Evolutionary conservation across 2,888 invertebrate genomes (phyloP).

Genomic region (Macrosiphum euphorbiae): DNA sequence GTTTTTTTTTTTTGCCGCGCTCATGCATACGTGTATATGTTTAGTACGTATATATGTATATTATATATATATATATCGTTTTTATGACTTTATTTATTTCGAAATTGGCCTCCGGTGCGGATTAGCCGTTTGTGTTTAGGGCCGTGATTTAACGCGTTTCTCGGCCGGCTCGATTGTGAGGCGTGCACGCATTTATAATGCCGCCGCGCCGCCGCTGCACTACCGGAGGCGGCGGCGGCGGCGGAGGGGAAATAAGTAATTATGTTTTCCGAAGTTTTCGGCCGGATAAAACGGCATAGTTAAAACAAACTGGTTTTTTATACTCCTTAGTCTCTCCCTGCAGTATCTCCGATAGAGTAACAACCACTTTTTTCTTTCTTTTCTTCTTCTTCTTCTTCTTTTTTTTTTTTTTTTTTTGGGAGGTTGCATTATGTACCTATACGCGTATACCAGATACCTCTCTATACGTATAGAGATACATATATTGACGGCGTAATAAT

Average conservation of each 20-base stretch:
- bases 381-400: not conserved
- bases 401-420: not conserved
- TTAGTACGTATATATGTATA: constrained; percentile 12
- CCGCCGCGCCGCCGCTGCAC: constrained; percentile 28
- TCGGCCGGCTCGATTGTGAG: constrained; percentile 53
- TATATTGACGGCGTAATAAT: constrained; percentile 47
- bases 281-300: constrained; percentile 61
- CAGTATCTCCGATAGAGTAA: constrained; percentile 41
- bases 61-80: constrained; percentile 25
- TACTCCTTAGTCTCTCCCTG: not conserved
- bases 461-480: not conserved
- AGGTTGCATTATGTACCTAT: not conserved
- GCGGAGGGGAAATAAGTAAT: constrained; percentile 63
- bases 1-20: constrained; percentile 57
- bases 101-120: constrained; percentile 64
- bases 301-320: constrained; percentile 63
- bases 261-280: constrained; percentile 60
- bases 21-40: not conserved
- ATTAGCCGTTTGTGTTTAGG: constrained; percentile 63
- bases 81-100: constrained; percentile 65
- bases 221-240: not conserved
- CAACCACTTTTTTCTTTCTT: constrained; percentile 15
- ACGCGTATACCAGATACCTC: not conserved
- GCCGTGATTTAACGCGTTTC: constrained; percentile 64
- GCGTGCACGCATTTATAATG: constrained; percentile 61